Evolutionary conservation across 1,140 invertebrate genomes (phyloP).

Genomic region (Heliconius hewitsoni): DNA sequence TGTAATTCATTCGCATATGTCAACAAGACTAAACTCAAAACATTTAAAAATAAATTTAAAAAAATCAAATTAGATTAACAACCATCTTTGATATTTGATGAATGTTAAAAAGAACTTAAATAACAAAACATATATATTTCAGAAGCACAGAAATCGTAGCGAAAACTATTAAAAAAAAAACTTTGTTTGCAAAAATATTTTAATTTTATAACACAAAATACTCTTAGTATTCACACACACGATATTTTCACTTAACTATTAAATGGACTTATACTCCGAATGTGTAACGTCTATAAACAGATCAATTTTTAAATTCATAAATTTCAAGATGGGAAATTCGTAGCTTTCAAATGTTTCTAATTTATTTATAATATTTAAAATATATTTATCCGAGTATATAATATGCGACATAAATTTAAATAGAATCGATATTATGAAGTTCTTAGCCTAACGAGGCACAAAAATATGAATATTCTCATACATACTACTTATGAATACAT

Average conservation of each 20-base stretch:
- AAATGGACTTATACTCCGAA: not conserved
- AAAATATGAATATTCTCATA: not conserved
- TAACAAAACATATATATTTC: not conserved
- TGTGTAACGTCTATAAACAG: not conserved
- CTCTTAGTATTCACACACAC: slow-evolving; percentile 7
- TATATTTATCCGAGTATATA: not conserved
- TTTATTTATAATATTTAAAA: not conserved
- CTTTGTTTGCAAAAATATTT: slow-evolving; percentile 34
- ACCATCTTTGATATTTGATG: no score
- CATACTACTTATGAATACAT: not conserved
- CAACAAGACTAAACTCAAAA: not conserved
- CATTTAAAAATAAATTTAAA: no score
- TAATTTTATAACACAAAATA: slow-evolving; percentile 29
- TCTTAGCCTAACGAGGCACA: not conserved
- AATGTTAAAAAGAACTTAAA: not conserved
- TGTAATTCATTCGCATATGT: not conserved
- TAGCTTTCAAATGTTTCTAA: not conserved
- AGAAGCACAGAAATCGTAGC: not conserved
- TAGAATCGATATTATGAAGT: not conserved
- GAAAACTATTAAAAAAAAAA: slow-evolving; percentile 4
- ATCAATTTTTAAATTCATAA: not conserved
- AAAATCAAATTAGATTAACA: no score
- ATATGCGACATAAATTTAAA: not conserved
- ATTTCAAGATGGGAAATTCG: not conserved
- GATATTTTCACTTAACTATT: not conserved